Evolutionary conservation across 2,113 vertebrate genomes (phyloP), one percentile per base, ranked within the genome.

Genomic region (Anguilla rostrata): DNA sequence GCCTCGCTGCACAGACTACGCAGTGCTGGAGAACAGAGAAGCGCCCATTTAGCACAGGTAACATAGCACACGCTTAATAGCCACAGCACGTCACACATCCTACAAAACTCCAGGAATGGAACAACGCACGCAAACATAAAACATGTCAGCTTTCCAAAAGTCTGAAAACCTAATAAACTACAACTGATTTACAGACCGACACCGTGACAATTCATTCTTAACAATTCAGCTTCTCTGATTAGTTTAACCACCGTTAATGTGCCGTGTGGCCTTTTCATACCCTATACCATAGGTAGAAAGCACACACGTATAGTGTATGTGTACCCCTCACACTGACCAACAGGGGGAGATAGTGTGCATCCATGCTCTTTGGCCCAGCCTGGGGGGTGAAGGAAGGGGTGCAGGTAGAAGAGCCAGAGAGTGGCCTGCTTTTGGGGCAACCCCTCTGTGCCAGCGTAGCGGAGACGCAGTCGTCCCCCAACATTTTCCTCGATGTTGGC

Each of bases 381-480:
- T 3, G 98, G 94, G 63, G 97, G 95, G 93, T 99, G 98, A 87
- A 99, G 96, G 88, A 96, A 95, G 3, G 97, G 97, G 92, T 98
- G 96, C 91, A 99, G 94, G 91, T 99, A 99, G 93, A 97, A 99
- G 3, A 98, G 92, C 97, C 98, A 98, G 0, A 96, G 93, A 94
- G 96, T 96, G 8, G 95, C 91, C 12, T 96, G 96, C 80, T 94
- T 94, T 60, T 92, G 93, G 14, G 97, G 95, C 53, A 93, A 94
- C 66, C 94, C 94, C 71, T 95, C 96, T 5, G 98, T 94, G 86
- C 98, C 98, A 22, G 96, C 92, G 0, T 98, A 97, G 18, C 94
- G 90, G 86, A 99, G 83, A 86, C 96, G 97, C 79, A 99, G 95
- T 86, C 98, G 94, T 15, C 98, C 98, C 0, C 98, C 98, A 0